A percentile compares a stretch with the other conserved stretches of the same genome.
Conservation (phyloP, 2,113 vertebrate species). For the Tachycineta bicolor region DNA sequence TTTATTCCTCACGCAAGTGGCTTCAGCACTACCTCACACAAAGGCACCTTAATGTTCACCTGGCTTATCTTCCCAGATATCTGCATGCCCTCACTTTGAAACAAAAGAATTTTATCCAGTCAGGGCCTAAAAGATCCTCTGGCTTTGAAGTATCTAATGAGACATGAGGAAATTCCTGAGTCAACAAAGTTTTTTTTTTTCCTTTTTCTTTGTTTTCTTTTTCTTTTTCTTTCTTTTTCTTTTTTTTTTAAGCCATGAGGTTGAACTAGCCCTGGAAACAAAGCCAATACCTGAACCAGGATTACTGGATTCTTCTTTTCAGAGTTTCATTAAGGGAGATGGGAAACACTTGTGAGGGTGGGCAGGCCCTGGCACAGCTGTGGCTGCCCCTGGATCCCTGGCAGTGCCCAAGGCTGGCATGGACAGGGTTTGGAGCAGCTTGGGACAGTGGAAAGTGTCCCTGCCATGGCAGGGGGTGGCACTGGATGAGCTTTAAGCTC, state of each 20-base stretch:
- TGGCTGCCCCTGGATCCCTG: background rate
- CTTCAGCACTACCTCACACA: background rate
- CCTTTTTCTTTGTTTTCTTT: no score
- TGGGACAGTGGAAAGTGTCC: background rate
- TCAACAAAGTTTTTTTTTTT: background rate
- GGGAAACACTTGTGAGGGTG: background rate
- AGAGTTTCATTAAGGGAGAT: background rate
- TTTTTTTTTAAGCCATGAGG: background rate
- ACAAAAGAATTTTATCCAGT: background rate
- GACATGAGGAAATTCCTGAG: background rate
- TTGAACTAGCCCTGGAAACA: background rate
- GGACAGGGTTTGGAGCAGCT: fast-evolving
- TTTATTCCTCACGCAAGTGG: background rate
- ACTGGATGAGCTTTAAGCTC: background rate
- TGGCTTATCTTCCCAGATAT: background rate
- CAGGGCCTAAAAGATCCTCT: background rate
- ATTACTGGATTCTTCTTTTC: background rate
- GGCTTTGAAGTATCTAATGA: background rate
- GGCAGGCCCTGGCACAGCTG: background rate
- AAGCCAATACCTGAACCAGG: background rate
- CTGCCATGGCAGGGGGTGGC: background rate
- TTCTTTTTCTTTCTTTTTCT: fast-evolving
- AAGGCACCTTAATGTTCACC: background rate
- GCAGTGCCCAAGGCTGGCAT: background rate
- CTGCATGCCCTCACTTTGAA: background rate